Evolutionary conservation across 2,888 invertebrate genomes (phyloP), one percentile per base, ranked within the genome.

Genomic region (Calameuta idolon): DNA sequence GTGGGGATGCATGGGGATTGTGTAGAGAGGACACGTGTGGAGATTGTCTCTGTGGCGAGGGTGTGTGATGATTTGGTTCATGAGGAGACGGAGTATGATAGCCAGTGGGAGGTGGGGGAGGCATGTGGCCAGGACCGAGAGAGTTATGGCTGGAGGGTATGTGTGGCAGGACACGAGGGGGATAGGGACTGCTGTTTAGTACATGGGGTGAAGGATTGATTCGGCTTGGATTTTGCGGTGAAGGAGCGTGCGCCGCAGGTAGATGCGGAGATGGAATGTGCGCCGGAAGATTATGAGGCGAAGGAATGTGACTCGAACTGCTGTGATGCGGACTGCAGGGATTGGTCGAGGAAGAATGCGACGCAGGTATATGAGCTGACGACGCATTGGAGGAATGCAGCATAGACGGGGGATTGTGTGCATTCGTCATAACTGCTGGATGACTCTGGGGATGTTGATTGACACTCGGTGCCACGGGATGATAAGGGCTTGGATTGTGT

Each of bases 241-340:
- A 84, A 74, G 83, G 80, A 12, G 79, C 80, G 15, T 83, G 75
- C n/a, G 79, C 79, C 34, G 76, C 80, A 34, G 87, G 82, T 78
- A 86, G 81, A 84, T 89, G 89, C 68, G 88, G 85, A 76, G 89
- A 85, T 77, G 90, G 89, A 87, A 90, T 87, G 86, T 89, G 89
- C 79, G 87, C 84, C 81, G 89, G 86, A 85, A 87, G 87, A 83
- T 86, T 85, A 77, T 86, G 86, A 76, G 89, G 82, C 78, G 90
- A 83, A 83, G 90, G 90, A 90, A 90, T 90, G 89, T 90, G 89
- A 86, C 84, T 88, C 82, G 83, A 81, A 79, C 81, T 84, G 73
- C 80, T 81, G 81, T 88, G 88, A 79, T 87, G 89, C 35, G 87
- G 80, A 80, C 85, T 87, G 82, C 86, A 86, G 73, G 89, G 85